Conservation (phyloP, 2,888 invertebrate species). For the Drosophila kanekoi region DNA sequence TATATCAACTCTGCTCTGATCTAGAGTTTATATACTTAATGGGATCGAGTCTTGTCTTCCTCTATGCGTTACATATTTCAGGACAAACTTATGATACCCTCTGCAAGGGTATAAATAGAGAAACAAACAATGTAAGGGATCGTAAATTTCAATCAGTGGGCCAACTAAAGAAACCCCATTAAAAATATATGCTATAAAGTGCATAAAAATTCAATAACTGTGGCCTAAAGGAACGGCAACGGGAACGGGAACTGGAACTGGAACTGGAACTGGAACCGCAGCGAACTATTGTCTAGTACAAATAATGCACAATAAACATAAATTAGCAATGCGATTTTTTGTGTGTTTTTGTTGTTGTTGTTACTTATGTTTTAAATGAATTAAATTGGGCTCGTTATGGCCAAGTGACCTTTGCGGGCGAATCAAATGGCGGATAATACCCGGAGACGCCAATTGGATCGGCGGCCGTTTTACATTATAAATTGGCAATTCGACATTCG, state of each 20-base stretch:
- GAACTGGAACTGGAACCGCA: conserved; percentile 1
- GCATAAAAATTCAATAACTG: conserved; percentile 56
- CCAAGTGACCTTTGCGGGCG: conserved; percentile 45
- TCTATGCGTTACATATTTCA: too few relatives aligned
- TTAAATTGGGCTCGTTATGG: conserved; percentile 59
- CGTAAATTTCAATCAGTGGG: conserved; percentile 75
- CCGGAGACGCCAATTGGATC: conserved; percentile 17
- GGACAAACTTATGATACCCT: too few relatives aligned
- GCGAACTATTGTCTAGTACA: conserved; percentile 56
- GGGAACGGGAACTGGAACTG: neutral
- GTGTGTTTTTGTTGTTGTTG: conserved; percentile 13
- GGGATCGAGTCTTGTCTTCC: too few relatives aligned
- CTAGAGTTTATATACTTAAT: too few relatives aligned
- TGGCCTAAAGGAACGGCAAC: conserved; percentile 35
- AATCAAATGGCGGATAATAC: conserved; percentile 10
- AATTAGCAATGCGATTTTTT: conserved; percentile 61
- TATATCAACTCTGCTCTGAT: too few relatives aligned
- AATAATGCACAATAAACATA: conserved; percentile 75
- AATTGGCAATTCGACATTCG: conserved; percentile 59
- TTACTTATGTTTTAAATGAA: conserved; percentile 42
- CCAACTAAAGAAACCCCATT: conserved; percentile 59
- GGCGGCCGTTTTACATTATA: conserved; percentile 48
- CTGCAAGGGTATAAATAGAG: too few relatives aligned
- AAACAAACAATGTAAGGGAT: conserved; percentile 42
- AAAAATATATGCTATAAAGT: conserved; percentile 56